Base-by-base conservation (phyloP, 2,113 vertebrate genomes). In the Hippotragus niger region DNA sequence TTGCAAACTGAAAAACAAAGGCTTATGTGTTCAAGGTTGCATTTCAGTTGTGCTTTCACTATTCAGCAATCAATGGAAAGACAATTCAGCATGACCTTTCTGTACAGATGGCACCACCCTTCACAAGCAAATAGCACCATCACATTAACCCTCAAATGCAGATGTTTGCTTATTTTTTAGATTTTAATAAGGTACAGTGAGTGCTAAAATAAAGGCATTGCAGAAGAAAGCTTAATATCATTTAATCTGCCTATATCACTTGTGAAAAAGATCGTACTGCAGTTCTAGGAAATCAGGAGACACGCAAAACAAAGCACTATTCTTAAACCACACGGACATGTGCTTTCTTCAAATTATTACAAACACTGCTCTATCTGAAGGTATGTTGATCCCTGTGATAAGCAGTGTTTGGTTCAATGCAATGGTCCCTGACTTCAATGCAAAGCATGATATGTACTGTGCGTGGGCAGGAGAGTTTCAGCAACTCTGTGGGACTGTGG, bases 131-230 rank as follows among this genome's bases (percentile, higher is more conserved):
- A 60, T 5, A 43, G 96, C 94, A 86, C 57, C 94, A 62, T 67
- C 94, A 47, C 55, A 23, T 40, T 60, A 40, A 86, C 55, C 12
- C 67, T 62, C 13, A 33, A 80, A 50, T 88, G 93, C 94, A 97
- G 86, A 97, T 92, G 85, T 89, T 86, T 94, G 91, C 82, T 62
- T 53, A 36, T 87, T 91, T 96, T 94, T 85, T 83, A 93, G 82
- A 81, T n/a, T 81, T 96, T 94, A 50, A 96, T 71, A 76, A 40
- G 88, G 43, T 33, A 43, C 64, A 76, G 47, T 40, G 45, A 92
- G 11, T 25, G 45, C 84, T 47, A 23, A 95, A 95, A 50, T 81
- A 67, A 64, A 92, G 55, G 55, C 27, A 71, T 80, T 58, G 43
- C 78, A 36, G 92, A 85, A 90, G 50, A 60, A 58, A 45, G 23